These are phyloP conservation scores for Stegana nigrithorax DNA, from an alignment of 2,888 invertebrate species.

Conservation along the genomic window DNA sequence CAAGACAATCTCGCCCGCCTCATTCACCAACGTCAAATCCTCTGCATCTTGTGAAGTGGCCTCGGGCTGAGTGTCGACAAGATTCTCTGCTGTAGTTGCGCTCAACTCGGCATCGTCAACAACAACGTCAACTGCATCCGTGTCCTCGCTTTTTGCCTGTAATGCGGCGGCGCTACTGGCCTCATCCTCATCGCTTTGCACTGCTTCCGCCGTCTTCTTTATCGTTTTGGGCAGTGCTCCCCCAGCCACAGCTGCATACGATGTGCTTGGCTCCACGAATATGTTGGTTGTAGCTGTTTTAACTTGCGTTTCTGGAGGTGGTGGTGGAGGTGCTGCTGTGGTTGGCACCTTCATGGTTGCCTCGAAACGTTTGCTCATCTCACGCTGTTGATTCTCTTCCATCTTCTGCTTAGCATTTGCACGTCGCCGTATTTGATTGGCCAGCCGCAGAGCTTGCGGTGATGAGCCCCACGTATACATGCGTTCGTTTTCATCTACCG, in stretches of 20 bases:
- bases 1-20: background rate
- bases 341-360: slow-evolving; percentile 57
- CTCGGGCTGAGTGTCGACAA: too few relatives aligned
- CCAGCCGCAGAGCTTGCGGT: slow-evolving; percentile 78
- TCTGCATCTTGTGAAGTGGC: background rate
- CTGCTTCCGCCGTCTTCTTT: slow-evolving; percentile 38
- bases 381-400: slow-evolving; percentile 68
- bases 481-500: slow-evolving; percentile 74
- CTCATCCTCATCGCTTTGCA: background rate
- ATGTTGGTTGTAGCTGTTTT: slow-evolving; percentile 12
- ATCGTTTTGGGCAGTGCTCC: slow-evolving; percentile 25
- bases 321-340: slow-evolving; percentile 3
- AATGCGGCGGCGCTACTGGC: slow-evolving; percentile 1
- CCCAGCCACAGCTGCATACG: slow-evolving; percentile 42
- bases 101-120: background rate
- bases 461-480: slow-evolving; percentile 83
- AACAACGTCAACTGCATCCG: background rate
- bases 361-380: slow-evolving; percentile 65
- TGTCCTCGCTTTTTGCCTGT: background rate
- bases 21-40: background rate
- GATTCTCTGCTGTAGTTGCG: too few relatives aligned
- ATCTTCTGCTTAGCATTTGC: slow-evolving; percentile 71
- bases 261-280: slow-evolving; percentile 46
- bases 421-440: slow-evolving; percentile 75
- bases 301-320: too few relatives aligned